Percentiles rank a stretch among this genome's conserved stretches.
phyloP scores from a whole-genome alignment of 37 sponge, comb jelly and placozoan species.

The Geodia barretti region DNA sequence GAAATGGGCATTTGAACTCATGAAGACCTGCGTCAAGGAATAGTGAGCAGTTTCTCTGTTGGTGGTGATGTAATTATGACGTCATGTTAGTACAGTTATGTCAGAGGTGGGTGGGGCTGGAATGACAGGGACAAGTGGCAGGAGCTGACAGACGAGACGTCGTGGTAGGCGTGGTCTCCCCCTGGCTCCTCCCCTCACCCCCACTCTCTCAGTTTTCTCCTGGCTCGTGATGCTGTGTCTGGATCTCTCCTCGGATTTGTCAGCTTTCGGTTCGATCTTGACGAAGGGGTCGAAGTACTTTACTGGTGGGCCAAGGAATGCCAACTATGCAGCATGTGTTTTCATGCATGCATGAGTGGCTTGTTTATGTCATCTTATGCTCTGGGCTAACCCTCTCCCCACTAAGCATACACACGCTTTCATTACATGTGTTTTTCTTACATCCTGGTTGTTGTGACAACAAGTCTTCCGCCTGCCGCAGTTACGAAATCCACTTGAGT shows the following conservation, averaged over 20 bases:
- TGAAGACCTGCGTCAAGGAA: constrained; percentile 59
- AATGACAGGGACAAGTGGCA: constrained; percentile 74
- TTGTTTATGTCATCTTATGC: constrained; percentile 2
- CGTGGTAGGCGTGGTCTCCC: constrained; percentile 39
- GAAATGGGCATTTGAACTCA: constrained; percentile 71
- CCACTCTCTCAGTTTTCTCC: constrained; percentile 41
- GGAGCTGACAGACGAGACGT: constrained; percentile 64
- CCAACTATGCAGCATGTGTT: not conserved
- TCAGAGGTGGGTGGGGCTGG: constrained; percentile 79
- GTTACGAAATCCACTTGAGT: constrained; percentile 81
- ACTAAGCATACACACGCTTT: no score
- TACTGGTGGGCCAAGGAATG: constrained; percentile 86
- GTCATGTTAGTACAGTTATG: constrained; percentile 42
- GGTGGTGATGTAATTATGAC: not conserved
- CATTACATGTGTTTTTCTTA: no score
- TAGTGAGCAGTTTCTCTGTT: constrained; percentile 38
- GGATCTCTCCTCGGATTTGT: constrained; percentile 50
- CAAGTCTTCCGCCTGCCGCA: constrained; percentile 9
- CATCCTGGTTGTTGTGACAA: not conserved
- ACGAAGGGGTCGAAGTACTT: constrained; percentile 70
- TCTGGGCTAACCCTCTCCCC: no score
- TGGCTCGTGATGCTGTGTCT: constrained; percentile 44
- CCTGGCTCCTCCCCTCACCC: not conserved
- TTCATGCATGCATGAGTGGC: not conserved
- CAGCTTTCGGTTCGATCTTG: constrained; percentile 80